These are phyloP conservation scores for Heterotilapia buettikoferi DNA, from an alignment of 2,113 vertebrate species.

Conservation along the genomic window DNA sequence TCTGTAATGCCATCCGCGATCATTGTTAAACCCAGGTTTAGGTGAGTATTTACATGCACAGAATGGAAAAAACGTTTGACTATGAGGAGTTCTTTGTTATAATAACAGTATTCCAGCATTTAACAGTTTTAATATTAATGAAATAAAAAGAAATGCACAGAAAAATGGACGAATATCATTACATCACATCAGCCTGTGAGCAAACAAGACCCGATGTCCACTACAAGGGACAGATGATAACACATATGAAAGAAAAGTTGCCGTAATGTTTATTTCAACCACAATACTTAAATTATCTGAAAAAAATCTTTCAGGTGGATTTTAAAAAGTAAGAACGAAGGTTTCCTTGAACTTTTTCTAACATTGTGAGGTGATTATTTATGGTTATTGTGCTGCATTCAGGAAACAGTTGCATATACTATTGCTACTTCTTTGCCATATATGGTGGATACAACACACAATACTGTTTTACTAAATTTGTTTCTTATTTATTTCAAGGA, in stretches of 20 bases:
- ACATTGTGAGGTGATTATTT: background rate
- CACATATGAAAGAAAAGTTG: background rate
- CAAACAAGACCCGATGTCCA: background rate
- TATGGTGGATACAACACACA: fast-evolving
- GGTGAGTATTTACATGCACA: background rate
- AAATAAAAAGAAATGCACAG: background rate
- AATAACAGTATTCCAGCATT: background rate
- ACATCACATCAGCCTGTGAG: background rate
- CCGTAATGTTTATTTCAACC: background rate
- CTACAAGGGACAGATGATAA: background rate
- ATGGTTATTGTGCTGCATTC: background rate
- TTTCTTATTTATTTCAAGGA: background rate
- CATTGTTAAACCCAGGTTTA: background rate
- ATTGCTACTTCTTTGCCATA: background rate
- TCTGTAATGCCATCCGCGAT: background rate
- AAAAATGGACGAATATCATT: background rate
- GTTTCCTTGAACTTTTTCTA: background rate
- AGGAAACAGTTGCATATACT: background rate
- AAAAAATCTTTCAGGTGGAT: background rate
- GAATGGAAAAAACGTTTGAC: fast-evolving
- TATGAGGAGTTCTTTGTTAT: background rate
- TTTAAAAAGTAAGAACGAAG: background rate
- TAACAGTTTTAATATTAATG: background rate
- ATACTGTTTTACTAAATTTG: background rate
- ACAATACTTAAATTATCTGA: background rate